phyloP scores from a whole-genome alignment of 2,888 invertebrate species.

The Drosophila mettleri region DNA sequence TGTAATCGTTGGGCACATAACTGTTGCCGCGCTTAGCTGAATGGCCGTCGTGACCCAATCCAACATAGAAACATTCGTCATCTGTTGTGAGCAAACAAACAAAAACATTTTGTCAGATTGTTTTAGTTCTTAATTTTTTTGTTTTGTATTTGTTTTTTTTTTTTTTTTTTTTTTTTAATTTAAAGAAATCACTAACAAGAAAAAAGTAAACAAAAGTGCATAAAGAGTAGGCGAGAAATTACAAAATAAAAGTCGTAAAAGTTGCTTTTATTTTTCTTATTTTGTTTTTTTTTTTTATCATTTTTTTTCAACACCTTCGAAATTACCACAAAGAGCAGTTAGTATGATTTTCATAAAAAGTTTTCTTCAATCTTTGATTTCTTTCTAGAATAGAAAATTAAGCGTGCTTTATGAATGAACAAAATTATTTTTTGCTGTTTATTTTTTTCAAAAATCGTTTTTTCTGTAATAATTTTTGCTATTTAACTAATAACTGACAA shows the following conservation, averaged over 20 bases:
- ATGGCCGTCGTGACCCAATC: conserved; percentile 92
- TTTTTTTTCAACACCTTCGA: conserved; percentile 55
- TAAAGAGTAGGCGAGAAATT: conserved; percentile 70
- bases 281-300: not conserved
- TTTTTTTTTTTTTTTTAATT: conserved; percentile 42
- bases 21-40: conserved; percentile 84
- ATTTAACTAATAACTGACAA: conserved; percentile 85
- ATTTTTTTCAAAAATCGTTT: conserved; percentile 32
- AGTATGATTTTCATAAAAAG: conserved; percentile 68
- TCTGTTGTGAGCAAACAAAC: conserved; percentile 90
- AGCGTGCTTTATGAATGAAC: conserved; percentile 79
- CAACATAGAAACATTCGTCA: conserved; percentile 98
- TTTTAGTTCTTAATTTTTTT: conserved; percentile 77
- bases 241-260: conserved; percentile 58
- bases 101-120: conserved; percentile 93
- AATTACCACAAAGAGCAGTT: conserved; percentile 76
- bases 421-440: conserved; percentile 38
- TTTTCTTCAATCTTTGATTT: conserved; percentile 52
- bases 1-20: conserved; percentile 88
- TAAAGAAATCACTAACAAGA: conserved; percentile 70
- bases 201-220: conserved; percentile 74
- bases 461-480: conserved; percentile 52
- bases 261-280: conserved; percentile 44
- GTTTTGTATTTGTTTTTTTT: conserved; percentile 22
- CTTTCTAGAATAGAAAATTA: conserved; percentile 61